Conservation (phyloP, 2,113 vertebrate species). For the Pelvicachromis taeniatus region DNA sequence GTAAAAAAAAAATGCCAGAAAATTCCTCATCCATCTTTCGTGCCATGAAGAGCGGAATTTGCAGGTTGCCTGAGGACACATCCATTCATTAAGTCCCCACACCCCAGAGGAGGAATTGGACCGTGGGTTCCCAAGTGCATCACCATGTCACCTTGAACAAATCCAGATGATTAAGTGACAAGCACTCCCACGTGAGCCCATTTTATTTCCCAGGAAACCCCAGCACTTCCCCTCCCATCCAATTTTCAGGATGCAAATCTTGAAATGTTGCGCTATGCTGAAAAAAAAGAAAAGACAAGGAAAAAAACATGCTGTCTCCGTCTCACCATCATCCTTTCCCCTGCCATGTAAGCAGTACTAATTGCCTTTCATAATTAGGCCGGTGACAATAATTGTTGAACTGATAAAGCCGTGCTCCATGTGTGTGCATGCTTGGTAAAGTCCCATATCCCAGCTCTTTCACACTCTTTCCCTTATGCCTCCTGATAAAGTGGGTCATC, state of each 20-base stretch:
- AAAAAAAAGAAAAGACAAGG: background rate
- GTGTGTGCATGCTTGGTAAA: slow-evolving; percentile 4
- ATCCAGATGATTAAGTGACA: slow-evolving; percentile 70
- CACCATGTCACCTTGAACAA: slow-evolving; percentile 77
- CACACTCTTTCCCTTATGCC: slow-evolving; percentile 33
- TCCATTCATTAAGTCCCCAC: slow-evolving; percentile 60
- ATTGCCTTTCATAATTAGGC: slow-evolving; percentile 80
- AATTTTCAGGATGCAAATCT: slow-evolving; percentile 64
- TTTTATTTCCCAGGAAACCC: slow-evolving; percentile 73
- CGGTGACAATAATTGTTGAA: slow-evolving; percentile 68
- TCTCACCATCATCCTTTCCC: slow-evolving; percentile 20
- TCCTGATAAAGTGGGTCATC: slow-evolving; percentile 71
- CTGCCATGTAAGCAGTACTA: slow-evolving; percentile 66
- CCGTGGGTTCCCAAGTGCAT: slow-evolving; percentile 44
- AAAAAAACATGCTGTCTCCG: background rate
- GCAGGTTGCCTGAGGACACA: slow-evolving; percentile 53
- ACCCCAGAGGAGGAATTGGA: slow-evolving; percentile 57
- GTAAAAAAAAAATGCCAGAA: slow-evolving; percentile 21
- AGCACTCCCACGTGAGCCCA: slow-evolving; percentile 58
- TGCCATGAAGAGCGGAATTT: slow-evolving; percentile 9
- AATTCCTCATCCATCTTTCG: slow-evolving; percentile 44
- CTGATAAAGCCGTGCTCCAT: slow-evolving; percentile 44
- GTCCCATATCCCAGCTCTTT: slow-evolving; percentile 24
- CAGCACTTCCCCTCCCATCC: slow-evolving; percentile 24
- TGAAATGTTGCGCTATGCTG: slow-evolving; percentile 37